These are phyloP conservation scores for Parthenolecanium corni DNA, from an alignment of 2,888 invertebrate species.

Conservation along the genomic window DNA sequence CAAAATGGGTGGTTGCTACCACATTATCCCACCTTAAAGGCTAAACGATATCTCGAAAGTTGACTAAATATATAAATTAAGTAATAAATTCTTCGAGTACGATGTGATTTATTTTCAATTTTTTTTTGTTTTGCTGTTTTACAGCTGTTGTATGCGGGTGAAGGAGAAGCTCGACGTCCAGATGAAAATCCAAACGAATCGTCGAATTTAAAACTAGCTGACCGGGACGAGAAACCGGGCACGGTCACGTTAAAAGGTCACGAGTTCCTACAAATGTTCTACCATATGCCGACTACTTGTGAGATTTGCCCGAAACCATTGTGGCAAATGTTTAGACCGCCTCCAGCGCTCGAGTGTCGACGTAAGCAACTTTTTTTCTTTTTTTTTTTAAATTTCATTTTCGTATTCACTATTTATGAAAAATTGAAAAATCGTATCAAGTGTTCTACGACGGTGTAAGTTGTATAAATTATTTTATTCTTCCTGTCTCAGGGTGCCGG, in stretches of 20 bases:
- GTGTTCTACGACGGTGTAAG: too few relatives aligned
- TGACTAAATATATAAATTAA: too few relatives aligned
- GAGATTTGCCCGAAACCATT: slow-evolving; percentile 94
- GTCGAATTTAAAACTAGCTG: slow-evolving; percentile 36
- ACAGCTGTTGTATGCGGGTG: slow-evolving; percentile 89
- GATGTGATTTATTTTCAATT: too few relatives aligned
- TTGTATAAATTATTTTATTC: not conserved
- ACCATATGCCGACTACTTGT: slow-evolving; percentile 96
- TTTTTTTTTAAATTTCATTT: not conserved
- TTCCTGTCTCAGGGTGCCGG: slow-evolving; percentile 61
- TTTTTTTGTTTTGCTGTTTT: slow-evolving; percentile 4
- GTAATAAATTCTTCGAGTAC: too few relatives aligned
- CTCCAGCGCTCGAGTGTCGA: slow-evolving; percentile 93
- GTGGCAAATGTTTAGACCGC: slow-evolving; percentile 96
- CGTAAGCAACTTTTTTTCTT: slow-evolving; percentile 43
- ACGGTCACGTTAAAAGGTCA: slow-evolving; percentile 78
- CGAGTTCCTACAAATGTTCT: slow-evolving; percentile 90
- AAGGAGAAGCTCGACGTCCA: slow-evolving; percentile 79
- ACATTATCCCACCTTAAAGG: too few relatives aligned
- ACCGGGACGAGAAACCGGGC: slow-evolving; percentile 44
- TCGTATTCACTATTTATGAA: too few relatives aligned
- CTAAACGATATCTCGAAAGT: too few relatives aligned
- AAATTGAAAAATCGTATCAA: too few relatives aligned
- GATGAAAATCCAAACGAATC: slow-evolving; percentile 43
- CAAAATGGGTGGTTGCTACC: too few relatives aligned